Evolutionary conservation across 2,888 invertebrate species (phyloP), one percentile per base, ranked within the genome.

Genomic region (Lasioglossum oenotherae): DNA sequence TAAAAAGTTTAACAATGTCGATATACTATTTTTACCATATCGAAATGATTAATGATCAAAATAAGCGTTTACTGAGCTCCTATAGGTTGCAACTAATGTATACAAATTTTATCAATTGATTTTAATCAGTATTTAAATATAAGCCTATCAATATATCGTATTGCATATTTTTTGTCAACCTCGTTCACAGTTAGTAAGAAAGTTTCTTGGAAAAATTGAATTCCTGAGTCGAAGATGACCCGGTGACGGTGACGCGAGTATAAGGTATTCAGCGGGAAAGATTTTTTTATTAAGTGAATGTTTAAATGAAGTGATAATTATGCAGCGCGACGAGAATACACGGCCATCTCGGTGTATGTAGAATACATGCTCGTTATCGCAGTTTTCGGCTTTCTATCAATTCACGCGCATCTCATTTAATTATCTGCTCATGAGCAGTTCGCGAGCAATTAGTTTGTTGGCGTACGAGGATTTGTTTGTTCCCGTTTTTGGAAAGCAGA

Each of bases 401-500:
- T 60, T 41, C 69, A 27, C 49, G 27, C 49, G 72, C 10, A 10
- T 5, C 49, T 57, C 71, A 69, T 74, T 88, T 86, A 86, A 86
- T 88, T 78, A 76, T 78, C 27, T 49, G 64, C 72, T 76, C 75
- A 80, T 83, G 79, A 83, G 60, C 53, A 74, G 74, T 38, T 84
- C 38, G 44, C 49, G 16, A 46, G 46, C 38, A 35, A 71, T 67
- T 72, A 27, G 76, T 38, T 60, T 16, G 49, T 1, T 41, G 64
- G 14, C 12, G 27, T 35, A 8, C 53, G n/a, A 16, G 35, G 38
- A n/a, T 16, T 19, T 12, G 67, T 64, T 74, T 78, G 64, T 73
- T 12, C 35, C 35, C 49, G 38, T 23, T 74, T 78, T 69, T 27
- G 38, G 27, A 16, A 41, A 60, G 35, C 35, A 35, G 38, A 8